Percentiles rank a stretch among this genome's conserved stretches.
Conservation (phyloP, 2,888 invertebrate species). For the Arrhopalites spinosus region DNA sequence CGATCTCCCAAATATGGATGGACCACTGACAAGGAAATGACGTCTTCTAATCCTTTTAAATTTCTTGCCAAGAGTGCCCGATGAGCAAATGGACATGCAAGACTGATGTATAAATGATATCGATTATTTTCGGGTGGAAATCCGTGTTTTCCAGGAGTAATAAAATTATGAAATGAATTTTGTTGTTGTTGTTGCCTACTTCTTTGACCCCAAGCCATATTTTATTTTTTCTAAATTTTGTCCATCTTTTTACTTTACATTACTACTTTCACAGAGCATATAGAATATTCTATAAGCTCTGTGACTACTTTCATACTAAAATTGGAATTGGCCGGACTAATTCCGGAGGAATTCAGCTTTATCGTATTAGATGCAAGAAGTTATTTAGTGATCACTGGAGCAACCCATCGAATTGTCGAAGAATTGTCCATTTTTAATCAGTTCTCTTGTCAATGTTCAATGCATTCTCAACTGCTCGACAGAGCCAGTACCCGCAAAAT, state of each 20-base stretch:
- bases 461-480: background rate
- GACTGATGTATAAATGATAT: conserved; percentile 51
- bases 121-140: conserved; percentile 47
- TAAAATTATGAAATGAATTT: background rate
- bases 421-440: background rate
- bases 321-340: too few relatives aligned
- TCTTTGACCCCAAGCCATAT: background rate
- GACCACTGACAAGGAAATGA: conserved; percentile 50
- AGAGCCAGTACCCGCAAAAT: background rate
- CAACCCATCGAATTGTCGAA: background rate
- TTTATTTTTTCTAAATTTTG: background rate
- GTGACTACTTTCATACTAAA: too few relatives aligned
- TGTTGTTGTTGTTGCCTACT: background rate
- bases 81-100: conserved; percentile 55
- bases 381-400: too few relatives aligned
- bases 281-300: too few relatives aligned
- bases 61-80: conserved; percentile 45
- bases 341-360: too few relatives aligned
- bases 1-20: conserved; percentile 48
- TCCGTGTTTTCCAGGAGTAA: background rate
- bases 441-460: background rate
- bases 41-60: conserved; percentile 48
- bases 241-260: background rate
- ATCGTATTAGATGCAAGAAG: too few relatives aligned
- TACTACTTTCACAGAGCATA: too few relatives aligned